Evolutionary conservation across 1,140 invertebrate species (phyloP), one percentile per base, ranked within the genome.

Genomic region (Belonocnema kinseyi): DNA sequence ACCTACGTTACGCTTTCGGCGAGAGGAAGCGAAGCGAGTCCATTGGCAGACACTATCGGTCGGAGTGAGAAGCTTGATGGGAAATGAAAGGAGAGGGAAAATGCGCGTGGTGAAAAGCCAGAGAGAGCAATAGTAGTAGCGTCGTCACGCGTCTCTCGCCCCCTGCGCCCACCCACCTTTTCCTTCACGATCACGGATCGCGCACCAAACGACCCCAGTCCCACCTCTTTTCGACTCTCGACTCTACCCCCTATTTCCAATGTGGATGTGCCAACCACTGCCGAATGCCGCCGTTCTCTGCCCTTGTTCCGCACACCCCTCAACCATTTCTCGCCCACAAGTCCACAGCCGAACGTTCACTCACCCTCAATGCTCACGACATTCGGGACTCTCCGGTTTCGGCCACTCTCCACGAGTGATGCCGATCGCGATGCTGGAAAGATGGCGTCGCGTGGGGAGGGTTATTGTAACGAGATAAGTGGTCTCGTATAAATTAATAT

Each of bases 201-300:
- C 53, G n/a, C n/a, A 73, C 77, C 73, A 79, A 82, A 76, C 50
- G 26, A 66, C n/a, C 40, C 40, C 26, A 66, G 21, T 16, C 26
- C 61, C 11, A 21, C 10, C 19, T 26, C 10, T 17, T 12, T 12
- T 0, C 14, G 6, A 16, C 46, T 73, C 16, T 10, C 17, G 5
- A 66, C 14, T 40, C 26, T 14, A 19, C 50, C 50, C 19, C 8
- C 14, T 19, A 19, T 53, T 21, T 53, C 52, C 50, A 72, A 46
- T 46, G 40, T 46, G 40, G 40, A 46, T 66, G 61, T 66, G 61
- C 61, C 61, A 66, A 66, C 61, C 61, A 66, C 14, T 66, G 61
- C 26, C 40, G 40, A 10, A 8, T 66, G 21, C 61, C 26, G 33
- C 33, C 46, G 46, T 17, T n/a, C 33, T 46, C 33, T 33, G 33